A percentile compares a stretch with the other conserved stretches of the same genome.
phyloP scores from a whole-genome alignment of 2,888 invertebrate species.

The Drosophila buzzatii region DNA sequence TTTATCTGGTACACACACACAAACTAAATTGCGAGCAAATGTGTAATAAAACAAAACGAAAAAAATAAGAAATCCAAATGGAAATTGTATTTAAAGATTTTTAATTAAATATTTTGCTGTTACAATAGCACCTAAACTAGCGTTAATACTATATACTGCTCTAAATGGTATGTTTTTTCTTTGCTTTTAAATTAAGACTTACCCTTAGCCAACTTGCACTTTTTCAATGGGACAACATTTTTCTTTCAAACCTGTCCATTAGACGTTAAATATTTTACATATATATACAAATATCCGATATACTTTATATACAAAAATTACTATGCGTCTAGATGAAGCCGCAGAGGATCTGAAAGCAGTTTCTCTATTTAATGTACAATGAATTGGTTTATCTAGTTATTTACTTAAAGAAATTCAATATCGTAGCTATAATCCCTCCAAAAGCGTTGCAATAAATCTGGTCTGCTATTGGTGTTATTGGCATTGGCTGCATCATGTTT shows the following conservation, averaged over 20 bases:
- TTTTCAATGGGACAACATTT: not conserved
- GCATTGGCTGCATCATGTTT: slow-evolving; percentile 88
- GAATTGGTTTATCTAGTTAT: slow-evolving; percentile 25
- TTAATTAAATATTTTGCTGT: slow-evolving; percentile 13
- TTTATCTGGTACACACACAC: slow-evolving; percentile 55
- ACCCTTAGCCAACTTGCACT: not conserved
- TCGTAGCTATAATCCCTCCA: slow-evolving; percentile 97
- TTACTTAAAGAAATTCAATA: slow-evolving; percentile 92
- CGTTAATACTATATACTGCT: not conserved
- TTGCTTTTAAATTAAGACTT: not conserved
- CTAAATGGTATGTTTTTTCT: not conserved
- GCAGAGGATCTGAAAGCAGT: not conserved
- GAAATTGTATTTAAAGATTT: slow-evolving; percentile 17
- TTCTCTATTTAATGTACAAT: not conserved
- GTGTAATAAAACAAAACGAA: slow-evolving; percentile 54
- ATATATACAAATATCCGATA: not conserved
- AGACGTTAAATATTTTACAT: not conserved
- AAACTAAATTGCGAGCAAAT: slow-evolving; percentile 29
- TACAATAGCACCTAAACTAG: slow-evolving; percentile 9
- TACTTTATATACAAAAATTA: not conserved
- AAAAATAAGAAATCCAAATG: slow-evolving; percentile 11
- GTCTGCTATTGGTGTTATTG: slow-evolving; percentile 51
- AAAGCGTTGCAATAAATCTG: slow-evolving; percentile 87
- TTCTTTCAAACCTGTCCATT: not conserved
- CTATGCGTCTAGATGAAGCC: not conserved